Base-by-base conservation (phyloP, 2,888 invertebrate genomes). In the Euzophera pinguis region DNA sequence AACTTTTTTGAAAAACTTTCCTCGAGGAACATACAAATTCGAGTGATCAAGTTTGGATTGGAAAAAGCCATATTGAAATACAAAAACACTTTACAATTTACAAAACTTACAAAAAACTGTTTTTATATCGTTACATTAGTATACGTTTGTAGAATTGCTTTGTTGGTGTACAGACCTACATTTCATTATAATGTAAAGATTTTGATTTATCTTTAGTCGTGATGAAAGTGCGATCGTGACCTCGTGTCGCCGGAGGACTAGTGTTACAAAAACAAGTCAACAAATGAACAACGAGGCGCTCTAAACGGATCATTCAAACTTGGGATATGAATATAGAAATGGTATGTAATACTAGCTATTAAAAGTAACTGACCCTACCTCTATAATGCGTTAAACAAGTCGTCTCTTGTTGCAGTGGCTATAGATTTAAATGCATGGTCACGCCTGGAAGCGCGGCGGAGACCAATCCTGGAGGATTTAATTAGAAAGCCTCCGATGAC, bases 141-240 rank as follows among this genome's bases (percentile, higher is more conserved):
- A 22, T n/a, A n/a, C n/a, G n/a, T n/a, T n/a, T n/a, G n/a, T n/a
- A n/a, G n/a, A n/a, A n/a, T n/a, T n/a, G n/a, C n/a, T n/a, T n/a
- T n/a, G n/a, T n/a, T 3, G 22, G 22, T 22, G 22, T 22, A 22
- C 3, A 22, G 22, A 22, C 5, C 5, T 22, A 22, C 39, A 39
- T n/a, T n/a, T n/a, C n/a, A n/a, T n/a, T n/a, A n/a, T 7, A 39
- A 22, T 22, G 17, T n/a, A 17, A 17, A 22, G n/a, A 41, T 74
- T 78, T 68, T 68, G 68, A 78, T 74, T 78, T 69, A 70, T 65
- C 62, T 63, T 61, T 67, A 71, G 62, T 81, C 86, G 84, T 85
- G 85, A 70, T 70, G 87, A 88, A 88, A 88, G 86, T 81, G 71
- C 71, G 55, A 64, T 62, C 65, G 67, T 64, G 68, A 69, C 22